Evolutionary conservation across 2,113 vertebrate genomes (phyloP).

Genomic region (Sinosuthora webbiana): DNA sequence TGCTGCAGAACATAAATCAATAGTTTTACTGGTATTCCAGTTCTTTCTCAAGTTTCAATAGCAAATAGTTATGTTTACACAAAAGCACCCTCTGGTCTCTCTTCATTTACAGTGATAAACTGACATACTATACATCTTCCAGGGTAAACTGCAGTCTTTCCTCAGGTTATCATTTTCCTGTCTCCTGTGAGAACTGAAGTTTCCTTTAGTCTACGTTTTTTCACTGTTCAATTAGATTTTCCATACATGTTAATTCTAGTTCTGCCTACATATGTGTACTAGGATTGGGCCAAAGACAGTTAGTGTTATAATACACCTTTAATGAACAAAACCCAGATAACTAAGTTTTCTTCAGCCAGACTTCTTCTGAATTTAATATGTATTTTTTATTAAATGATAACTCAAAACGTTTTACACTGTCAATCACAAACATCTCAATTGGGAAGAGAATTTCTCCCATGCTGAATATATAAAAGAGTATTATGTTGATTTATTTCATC

Average conservation of each 20-base stretch:
- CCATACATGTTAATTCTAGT: neutral
- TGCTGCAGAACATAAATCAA: conserved; percentile 15
- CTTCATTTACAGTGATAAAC: conserved; percentile 35
- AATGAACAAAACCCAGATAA: neutral
- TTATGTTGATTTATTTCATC: neutral
- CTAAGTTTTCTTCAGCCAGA: neutral
- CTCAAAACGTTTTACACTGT: neutral
- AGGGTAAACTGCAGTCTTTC: conserved; percentile 4
- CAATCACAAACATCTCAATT: neutral
- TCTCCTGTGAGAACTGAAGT: neutral
- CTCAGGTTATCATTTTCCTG: conserved; percentile 27
- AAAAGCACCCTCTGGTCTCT: neutral
- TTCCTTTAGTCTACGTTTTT: conserved; percentile 10
- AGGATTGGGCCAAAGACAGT: neutral
- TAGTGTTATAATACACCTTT: neutral
- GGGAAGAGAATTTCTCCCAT: neutral
- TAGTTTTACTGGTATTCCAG: neutral
- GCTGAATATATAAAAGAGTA: neutral
- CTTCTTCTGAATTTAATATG: neutral
- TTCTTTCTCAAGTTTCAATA: conserved; percentile 16
- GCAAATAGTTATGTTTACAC: conserved; percentile 32
- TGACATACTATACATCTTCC: conserved; percentile 1
- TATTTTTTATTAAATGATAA: neutral
- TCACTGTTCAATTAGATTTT: neutral
- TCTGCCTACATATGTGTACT: neutral